Evolutionary conservation across 92 coral and sea anemone genomes (phyloP).

Genomic region (Pocillopora meandrina): DNA sequence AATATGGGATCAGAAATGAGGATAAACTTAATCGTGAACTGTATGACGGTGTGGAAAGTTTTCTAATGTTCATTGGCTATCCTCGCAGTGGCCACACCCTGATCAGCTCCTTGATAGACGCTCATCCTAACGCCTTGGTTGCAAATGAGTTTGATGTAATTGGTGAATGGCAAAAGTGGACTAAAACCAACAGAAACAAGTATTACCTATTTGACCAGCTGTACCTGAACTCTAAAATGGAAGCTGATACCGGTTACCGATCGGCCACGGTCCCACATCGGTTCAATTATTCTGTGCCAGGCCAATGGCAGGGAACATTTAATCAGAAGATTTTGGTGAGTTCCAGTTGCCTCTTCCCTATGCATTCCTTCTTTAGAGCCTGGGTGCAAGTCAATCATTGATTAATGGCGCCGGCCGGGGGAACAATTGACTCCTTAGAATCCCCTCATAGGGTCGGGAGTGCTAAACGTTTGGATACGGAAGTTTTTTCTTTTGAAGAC

Average conservation of each 20-base stretch:
- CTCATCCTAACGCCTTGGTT: slow-evolving; percentile 89
- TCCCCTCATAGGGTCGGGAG: no score
- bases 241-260: slow-evolving; percentile 67
- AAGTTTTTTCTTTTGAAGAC: no score
- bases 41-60: slow-evolving; percentile 72
- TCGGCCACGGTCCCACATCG: slow-evolving; percentile 34
- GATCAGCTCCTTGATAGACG: slow-evolving; percentile 91
- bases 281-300: slow-evolving; percentile 72
- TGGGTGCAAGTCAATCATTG: no score
- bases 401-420: no score
- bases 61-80: slow-evolving; percentile 88
- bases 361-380: not conserved
- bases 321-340: slow-evolving; percentile 67
- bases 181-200: slow-evolving; percentile 67
- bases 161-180: slow-evolving; percentile 83
- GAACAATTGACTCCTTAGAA: no score
- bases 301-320: slow-evolving; percentile 92
- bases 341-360: not conserved
- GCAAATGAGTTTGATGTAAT: slow-evolving; percentile 92
- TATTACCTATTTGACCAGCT: slow-evolving; percentile 88
- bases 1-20: not conserved
- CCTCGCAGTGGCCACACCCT: slow-evolving; percentile 96
- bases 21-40: slow-evolving; percentile 27
- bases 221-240: slow-evolving; percentile 71
- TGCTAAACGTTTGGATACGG: no score